phyloP scores from a whole-genome alignment of 2,888 invertebrate species.

The Eurois occulta region DNA sequence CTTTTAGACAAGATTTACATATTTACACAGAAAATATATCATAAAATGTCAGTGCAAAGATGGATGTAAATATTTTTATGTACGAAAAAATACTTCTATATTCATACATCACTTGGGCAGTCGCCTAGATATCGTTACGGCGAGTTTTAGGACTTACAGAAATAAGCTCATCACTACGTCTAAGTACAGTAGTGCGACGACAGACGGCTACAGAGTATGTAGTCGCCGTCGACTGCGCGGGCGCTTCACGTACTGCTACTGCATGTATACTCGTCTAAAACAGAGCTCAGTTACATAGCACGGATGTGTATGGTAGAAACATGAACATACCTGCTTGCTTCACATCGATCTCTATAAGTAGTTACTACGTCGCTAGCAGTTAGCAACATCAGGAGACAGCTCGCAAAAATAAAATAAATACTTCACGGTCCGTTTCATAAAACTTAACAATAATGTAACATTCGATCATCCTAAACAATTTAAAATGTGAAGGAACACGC shows the following conservation, averaged over 20 bases:
- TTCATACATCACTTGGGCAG: conserved; percentile 66
- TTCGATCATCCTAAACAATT: conserved; percentile 54
- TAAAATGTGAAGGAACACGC: conserved; percentile 62
- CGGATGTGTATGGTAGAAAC: conserved; percentile 33
- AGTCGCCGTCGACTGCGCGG: conserved; percentile 41
- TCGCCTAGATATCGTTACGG: conserved; percentile 55
- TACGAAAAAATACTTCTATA: conserved; percentile 74
- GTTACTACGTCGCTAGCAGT: conserved; percentile 30
- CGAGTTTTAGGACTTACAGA: conserved; percentile 61
- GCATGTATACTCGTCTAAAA: conserved; percentile 59
- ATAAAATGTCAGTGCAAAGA: conserved; percentile 76
- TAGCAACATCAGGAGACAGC: conserved; percentile 38
- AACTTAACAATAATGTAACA: conserved; percentile 59
- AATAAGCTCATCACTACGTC: conserved; percentile 75
- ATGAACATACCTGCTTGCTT: conserved; percentile 38
- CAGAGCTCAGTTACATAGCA: conserved; percentile 47
- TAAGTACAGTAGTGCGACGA: conserved; percentile 63
- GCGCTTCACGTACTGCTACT: conserved; percentile 53
- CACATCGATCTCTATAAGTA: conserved; percentile 46
- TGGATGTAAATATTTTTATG: conserved; percentile 69
- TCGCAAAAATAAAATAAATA: conserved; percentile 51
- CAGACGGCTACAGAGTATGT: conserved; percentile 38
- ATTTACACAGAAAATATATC: conserved; percentile 81
- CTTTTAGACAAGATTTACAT: conserved; percentile 82
- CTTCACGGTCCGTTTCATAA: conserved; percentile 47